phyloP scores from a whole-genome alignment of 2,888 invertebrate species.

The Toxonevra muliebris region DNA sequence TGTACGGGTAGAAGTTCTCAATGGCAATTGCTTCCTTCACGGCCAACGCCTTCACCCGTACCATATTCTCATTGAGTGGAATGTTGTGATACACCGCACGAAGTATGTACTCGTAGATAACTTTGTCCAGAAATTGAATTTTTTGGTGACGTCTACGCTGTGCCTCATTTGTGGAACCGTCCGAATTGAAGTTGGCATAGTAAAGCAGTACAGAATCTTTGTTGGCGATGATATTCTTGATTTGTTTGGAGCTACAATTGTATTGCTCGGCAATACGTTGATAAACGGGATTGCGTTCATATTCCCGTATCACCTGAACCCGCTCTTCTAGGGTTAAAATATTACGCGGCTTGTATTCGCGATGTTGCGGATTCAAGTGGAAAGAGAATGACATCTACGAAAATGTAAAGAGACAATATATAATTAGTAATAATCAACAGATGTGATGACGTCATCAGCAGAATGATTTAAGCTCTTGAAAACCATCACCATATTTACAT shows the following conservation, averaged over 20 bases:
- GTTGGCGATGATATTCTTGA: slow-evolving; percentile 47
- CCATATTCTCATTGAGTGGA: slow-evolving; percentile 34
- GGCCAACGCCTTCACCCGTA: slow-evolving; percentile 45
- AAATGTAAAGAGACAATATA: background rate
- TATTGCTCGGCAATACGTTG: slow-evolving; percentile 47
- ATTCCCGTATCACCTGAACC: slow-evolving; percentile 47
- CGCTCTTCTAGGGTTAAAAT: slow-evolving; percentile 47
- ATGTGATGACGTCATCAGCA: background rate
- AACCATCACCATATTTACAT: background rate
- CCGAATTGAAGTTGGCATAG: slow-evolving; percentile 31
- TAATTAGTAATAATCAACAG: background rate
- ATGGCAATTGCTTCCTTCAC: slow-evolving; percentile 50
- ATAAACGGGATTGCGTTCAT: slow-evolving; percentile 45
- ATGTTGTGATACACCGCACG: slow-evolving; percentile 44
- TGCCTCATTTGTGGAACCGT: slow-evolving; percentile 19
- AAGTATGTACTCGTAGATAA: slow-evolving; percentile 48
- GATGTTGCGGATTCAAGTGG: slow-evolving; percentile 19
- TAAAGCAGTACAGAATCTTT: slow-evolving; percentile 42
- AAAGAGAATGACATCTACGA: background rate
- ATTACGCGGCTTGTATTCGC: slow-evolving; percentile 45
- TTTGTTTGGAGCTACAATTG: slow-evolving; percentile 51
- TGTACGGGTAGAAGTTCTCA: slow-evolving; percentile 49
- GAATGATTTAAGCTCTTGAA: slow-evolving; percentile 20
- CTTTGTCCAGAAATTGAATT: slow-evolving; percentile 47
- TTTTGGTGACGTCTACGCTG: slow-evolving; percentile 44